These are phyloP conservation scores for Schrankia costaestrigalis DNA, from an alignment of 2,888 invertebrate genomes.

Conservation along the genomic window DNA sequence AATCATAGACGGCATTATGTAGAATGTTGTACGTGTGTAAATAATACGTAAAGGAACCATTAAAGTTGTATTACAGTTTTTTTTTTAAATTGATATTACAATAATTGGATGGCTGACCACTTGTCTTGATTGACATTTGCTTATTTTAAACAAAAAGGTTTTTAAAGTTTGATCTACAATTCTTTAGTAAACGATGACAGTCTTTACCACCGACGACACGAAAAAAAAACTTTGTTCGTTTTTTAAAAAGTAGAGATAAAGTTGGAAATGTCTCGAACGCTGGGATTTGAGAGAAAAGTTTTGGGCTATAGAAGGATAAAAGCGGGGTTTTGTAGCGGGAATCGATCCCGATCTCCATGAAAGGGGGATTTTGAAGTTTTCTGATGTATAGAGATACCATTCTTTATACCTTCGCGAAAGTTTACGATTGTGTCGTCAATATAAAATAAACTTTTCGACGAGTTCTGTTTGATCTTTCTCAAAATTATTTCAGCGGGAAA, in stretches of 20 bases:
- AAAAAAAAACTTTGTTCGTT: slow-evolving; percentile 8
- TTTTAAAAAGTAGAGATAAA: slow-evolving; percentile 19
- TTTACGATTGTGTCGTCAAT: slow-evolving; percentile 12
- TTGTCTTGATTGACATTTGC: too few species aligned
- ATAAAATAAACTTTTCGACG: slow-evolving; percentile 10
- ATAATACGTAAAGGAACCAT: slow-evolving; percentile 3
- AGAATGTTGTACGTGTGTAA: slow-evolving; percentile 8
- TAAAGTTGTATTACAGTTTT: too few species aligned
- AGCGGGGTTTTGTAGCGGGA: slow-evolving; percentile 20
- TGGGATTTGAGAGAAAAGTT: slow-evolving; percentile 29
- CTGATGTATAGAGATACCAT: slow-evolving; percentile 13
- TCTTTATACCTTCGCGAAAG: slow-evolving; percentile 14
- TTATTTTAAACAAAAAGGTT: too few species aligned
- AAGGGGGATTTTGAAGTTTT: slow-evolving; percentile 26
- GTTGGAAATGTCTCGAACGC: slow-evolving; percentile 12
- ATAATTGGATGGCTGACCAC: too few species aligned
- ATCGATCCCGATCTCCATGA: slow-evolving; percentile 30
- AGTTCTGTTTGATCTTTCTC: slow-evolving; percentile 6
- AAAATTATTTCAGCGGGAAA: too few species aligned
- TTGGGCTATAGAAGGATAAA: slow-evolving; percentile 28
- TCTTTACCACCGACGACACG: slow-evolving; percentile 4
- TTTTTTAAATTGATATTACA: too few species aligned
- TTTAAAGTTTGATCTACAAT: background rate
- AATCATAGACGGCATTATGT: slow-evolving; percentile 9
- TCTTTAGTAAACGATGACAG: background rate